phyloP scores from a whole-genome alignment of 2,888 invertebrate genomes.

The Campoplex nolae region DNA sequence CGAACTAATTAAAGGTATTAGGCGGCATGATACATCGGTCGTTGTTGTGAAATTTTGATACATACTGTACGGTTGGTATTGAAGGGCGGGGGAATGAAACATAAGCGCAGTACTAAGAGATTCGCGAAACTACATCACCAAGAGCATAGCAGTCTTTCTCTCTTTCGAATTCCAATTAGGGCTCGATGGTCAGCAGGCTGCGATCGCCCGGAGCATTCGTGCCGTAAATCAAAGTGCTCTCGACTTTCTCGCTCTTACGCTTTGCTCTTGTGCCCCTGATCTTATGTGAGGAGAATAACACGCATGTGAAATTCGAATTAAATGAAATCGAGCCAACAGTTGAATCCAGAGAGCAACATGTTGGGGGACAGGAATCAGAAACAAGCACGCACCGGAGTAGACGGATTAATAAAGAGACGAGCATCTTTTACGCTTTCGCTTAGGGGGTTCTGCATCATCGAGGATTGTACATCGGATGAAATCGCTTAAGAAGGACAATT shows the following conservation, averaged over 20 bases:
- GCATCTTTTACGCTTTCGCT: conserved; percentile 51
- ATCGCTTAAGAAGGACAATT: conserved; percentile 9
- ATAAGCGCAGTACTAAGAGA: conserved; percentile 54
- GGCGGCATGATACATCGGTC: not conserved
- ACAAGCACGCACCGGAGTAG: conserved; percentile 31
- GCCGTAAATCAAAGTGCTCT: conserved; percentile 70
- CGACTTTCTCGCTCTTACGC: conserved; percentile 65
- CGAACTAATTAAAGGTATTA: not conserved
- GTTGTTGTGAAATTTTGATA: conserved; percentile 49
- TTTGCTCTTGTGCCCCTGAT: conserved; percentile 26
- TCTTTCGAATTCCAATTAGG: conserved; percentile 75
- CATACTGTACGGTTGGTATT: conserved; percentile 53
- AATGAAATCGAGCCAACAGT: conserved; percentile 70
- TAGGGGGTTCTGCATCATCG: conserved; percentile 27
- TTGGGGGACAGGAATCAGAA: conserved; percentile 49
- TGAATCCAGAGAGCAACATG: conserved; percentile 55
- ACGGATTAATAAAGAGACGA: conserved; percentile 67
- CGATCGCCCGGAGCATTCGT: conserved; percentile 69
- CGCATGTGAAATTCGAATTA: conserved; percentile 69
- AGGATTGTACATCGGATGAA: not conserved
- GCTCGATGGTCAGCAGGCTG: conserved; percentile 68
- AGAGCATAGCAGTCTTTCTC: conserved; percentile 61
- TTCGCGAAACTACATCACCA: conserved; percentile 56
- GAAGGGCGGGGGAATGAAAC: conserved; percentile 34
- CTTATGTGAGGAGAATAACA: conserved; percentile 58